Conservation (phyloP, 2,797 vertebrate species). For the Rhynchotus rufescens region DNA sequence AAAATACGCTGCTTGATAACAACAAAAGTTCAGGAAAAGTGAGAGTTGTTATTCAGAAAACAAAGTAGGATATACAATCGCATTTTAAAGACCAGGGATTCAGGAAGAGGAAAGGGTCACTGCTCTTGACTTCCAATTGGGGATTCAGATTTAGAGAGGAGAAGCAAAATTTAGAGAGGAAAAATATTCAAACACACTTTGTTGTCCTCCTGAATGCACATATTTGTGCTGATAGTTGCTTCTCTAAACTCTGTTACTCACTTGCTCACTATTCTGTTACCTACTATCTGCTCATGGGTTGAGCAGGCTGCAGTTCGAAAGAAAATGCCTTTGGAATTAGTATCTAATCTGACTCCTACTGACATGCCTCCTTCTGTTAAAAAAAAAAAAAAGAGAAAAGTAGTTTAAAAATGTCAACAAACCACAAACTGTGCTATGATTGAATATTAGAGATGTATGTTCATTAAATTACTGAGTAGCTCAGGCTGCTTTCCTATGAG, state of each 20-base stretch:
- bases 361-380: not conserved
- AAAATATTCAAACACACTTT: not conserved
- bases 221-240: not conserved
- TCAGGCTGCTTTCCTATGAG: not conserved
- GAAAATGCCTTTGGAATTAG: not conserved
- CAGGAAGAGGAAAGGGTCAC: not conserved
- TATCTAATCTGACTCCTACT: not conserved
- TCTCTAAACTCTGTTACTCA: not conserved
- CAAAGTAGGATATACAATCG: not conserved
- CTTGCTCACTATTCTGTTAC: not conserved
- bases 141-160: not conserved
- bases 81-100: not conserved
- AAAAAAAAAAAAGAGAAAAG: not conserved
- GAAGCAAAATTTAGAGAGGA: not conserved
- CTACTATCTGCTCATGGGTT: not conserved
- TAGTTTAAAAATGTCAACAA: not conserved
- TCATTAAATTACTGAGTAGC: not conserved
- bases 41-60: not conserved
- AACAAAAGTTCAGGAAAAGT: not conserved
- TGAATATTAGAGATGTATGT: not conserved
- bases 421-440: not conserved
- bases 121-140: not conserved
- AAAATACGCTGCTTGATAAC: not conserved
- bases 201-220: not conserved
- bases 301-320: not conserved